Evolutionary conservation across 1,140 invertebrate genomes (phyloP).

Genomic region (Zaprionus tsacasi): DNA sequence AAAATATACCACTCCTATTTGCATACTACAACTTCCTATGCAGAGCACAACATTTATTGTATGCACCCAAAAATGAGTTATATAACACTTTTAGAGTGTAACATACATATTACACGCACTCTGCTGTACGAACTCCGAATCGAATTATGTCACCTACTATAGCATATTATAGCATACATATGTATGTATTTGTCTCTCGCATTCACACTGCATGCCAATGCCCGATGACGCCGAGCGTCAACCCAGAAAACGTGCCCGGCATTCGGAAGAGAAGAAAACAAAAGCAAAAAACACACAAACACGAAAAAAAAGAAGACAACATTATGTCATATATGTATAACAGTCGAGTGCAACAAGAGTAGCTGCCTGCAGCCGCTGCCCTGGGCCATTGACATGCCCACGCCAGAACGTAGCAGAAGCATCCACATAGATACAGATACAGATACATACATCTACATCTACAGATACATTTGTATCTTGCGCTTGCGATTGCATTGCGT

Average conservation of each 20-base stretch:
- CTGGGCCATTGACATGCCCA: conserved; percentile 72
- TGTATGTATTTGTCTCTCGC: conserved; percentile 1
- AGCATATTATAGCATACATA: neutral
- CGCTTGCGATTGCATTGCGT: conserved; percentile 38
- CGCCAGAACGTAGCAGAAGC: conserved; percentile 31
- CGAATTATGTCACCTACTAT: conserved; percentile 61
- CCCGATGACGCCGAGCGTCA: conserved; percentile 37
- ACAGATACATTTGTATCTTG: conserved; percentile 60
- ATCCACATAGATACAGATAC: conserved; percentile 7
- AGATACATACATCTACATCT: conserved; percentile 33
- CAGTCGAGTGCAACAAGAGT: conserved; percentile 42
- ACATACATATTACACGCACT: conserved; percentile 25
- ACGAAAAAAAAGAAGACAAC: conserved; percentile 27
- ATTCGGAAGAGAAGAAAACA: conserved; percentile 35
- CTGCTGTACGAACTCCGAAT: conserved; percentile 20
- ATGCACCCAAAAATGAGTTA: conserved; percentile 7
- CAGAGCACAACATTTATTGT: neutral
- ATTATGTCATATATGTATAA: conserved; percentile 68
- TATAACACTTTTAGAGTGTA: conserved; percentile 15
- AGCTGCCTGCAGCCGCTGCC: conserved; percentile 31
- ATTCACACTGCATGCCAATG: conserved; percentile 59
- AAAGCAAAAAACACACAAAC: neutral
- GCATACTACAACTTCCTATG: neutral
- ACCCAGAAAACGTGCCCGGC: conserved; percentile 70
- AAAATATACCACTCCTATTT: neutral